phyloP scores from a whole-genome alignment of 2,888 invertebrate species.

The Adelphocoris suturalis region DNA sequence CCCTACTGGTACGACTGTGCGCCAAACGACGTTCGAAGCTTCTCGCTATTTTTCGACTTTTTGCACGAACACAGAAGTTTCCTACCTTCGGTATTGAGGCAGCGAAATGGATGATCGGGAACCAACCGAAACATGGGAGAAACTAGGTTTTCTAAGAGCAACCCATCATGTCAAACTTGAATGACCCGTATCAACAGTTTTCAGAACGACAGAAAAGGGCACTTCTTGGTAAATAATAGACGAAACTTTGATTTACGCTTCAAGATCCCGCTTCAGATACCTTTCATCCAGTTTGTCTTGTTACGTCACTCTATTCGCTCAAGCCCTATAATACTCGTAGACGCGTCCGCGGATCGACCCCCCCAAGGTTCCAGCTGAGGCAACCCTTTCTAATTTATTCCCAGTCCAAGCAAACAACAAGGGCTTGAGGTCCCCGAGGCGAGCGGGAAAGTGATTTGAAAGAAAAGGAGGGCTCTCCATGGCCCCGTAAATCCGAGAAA shows the following conservation, averaged over 20 bases:
- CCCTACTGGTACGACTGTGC: too few relatives aligned
- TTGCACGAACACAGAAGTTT: too few relatives aligned
- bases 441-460: slow-evolving; percentile 22
- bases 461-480: not conserved
- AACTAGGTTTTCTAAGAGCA: not conserved
- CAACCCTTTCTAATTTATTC: slow-evolving; percentile 64
- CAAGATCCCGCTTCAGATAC: slow-evolving; percentile 44
- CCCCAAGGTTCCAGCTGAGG: not conserved
- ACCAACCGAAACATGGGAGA: not conserved
- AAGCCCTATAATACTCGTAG: slow-evolving; percentile 25
- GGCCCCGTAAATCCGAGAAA: slow-evolving; percentile 24
- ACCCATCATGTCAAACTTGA: not conserved
- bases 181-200: slow-evolving; percentile 3
- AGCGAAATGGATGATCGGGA: too few relatives aligned
- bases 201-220: slow-evolving; percentile 11
- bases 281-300: slow-evolving; percentile 41
- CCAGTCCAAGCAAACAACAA: slow-evolving; percentile 34
- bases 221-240: slow-evolving; percentile 37
- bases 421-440: slow-evolving; percentile 21
- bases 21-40: too few relatives aligned
- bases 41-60: too few relatives aligned
- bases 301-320: not conserved
- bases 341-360: slow-evolving; percentile 40
- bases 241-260: slow-evolving; percentile 16
- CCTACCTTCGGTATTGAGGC: too few relatives aligned